Evolutionary conservation across 2,797 vertebrate species (phyloP).

Genomic region (Sus cebifrons): DNA sequence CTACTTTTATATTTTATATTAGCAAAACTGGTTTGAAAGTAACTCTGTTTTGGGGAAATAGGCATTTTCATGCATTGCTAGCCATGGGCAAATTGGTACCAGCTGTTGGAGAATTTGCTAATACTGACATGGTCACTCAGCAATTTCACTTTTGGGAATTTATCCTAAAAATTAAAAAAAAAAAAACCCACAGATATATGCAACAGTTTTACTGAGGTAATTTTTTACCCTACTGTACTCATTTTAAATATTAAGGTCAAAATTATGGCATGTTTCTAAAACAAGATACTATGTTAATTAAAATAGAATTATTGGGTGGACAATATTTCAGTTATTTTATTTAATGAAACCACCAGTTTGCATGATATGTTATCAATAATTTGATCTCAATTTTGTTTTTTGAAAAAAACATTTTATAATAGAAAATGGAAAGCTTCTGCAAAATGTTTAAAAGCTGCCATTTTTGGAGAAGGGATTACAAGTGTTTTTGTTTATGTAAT

Average conservation of each 20-base stretch:
- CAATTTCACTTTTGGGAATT: not conserved
- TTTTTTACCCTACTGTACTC: not conserved
- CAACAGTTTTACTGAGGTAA: not conserved
- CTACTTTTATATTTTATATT: constrained; percentile 27
- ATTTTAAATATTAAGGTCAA: not conserved
- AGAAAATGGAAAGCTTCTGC: not conserved
- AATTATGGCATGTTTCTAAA: not conserved
- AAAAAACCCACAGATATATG: not conserved
- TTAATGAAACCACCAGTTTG: not conserved
- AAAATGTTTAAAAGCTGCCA: not conserved
- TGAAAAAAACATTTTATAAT: not conserved
- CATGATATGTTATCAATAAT: not conserved
- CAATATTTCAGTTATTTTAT: not conserved
- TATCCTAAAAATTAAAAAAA: not conserved
- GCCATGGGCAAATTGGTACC: not conserved
- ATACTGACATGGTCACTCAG: not conserved
- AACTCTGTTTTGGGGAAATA: not conserved
- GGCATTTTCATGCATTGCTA: not conserved
- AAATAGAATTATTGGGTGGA: not conserved
- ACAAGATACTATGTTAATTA: not conserved
- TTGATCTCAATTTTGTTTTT: not conserved
- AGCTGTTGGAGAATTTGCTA: constrained; percentile 21
- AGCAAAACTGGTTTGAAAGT: not conserved
- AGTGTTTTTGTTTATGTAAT: not conserved
- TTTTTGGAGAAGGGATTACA: not conserved